Evolutionary conservation across 2,888 invertebrate genomes (phyloP), one percentile per base, ranked within the genome.

Genomic region (Anthophora plumipes): DNA sequence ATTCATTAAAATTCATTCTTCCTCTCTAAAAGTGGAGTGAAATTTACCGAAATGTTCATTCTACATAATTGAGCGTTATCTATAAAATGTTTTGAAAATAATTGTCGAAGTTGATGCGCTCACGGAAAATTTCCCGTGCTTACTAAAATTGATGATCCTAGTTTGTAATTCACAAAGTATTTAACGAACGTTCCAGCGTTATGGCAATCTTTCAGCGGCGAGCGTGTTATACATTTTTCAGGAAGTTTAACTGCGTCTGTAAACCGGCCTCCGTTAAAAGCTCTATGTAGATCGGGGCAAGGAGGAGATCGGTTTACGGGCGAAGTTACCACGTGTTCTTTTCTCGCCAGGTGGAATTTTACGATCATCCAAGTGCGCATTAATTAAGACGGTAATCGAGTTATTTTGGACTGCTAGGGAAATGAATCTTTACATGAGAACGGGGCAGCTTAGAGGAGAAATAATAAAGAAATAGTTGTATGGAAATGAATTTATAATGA

Each of bases 311-410:
- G 17, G 77, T 77, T 77, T 77, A 59, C 37, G 57, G 43, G 39
- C 2, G 17, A 72, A 76, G 57, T 71, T 76, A 37, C 54, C 41
- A 22, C 11, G 14, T 22, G 57, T 55, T 31, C 55, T 48, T 41
- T 37, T 25, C 20, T 43, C 48, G 12, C 14, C 1, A 11, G 59
- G n/a, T 1, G 37, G 46, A 37, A 67, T 46, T 74, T 77, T 75
- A 77, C 59, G 77, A 74, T 67, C 76, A 37, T 25, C 59, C 60
- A 9, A 66, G 75, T 64, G 31, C 48, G 72, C 43, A 64, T 75
- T 74, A 66, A 75, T 77, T 77, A 52, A 67, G n/a, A 60, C 46
- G 52, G 52, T 66, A 75, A 74, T 77, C 46, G 39, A 77, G 66
- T 75, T 66, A 66, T 31, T n/a, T n/a, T 67, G 60, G 17, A 66